Evolutionary conservation across 2,113 vertebrate species (phyloP).

Genomic region (Ceyx cyanopectus): DNA sequence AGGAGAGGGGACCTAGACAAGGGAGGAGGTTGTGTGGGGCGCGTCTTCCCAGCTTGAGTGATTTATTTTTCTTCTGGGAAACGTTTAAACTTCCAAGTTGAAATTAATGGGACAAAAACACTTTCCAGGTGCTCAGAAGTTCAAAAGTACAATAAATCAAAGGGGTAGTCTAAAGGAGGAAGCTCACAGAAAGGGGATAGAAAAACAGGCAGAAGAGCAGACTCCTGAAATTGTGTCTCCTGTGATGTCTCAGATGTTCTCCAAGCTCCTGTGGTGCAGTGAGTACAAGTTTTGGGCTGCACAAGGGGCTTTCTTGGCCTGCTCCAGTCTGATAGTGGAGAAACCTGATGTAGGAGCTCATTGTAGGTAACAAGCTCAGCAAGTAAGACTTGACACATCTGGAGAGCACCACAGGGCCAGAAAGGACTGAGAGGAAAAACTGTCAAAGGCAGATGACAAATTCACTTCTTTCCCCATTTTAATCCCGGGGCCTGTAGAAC

Average conservation of each 20-base stretch:
- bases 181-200: neutral
- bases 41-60: neutral
- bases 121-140: constrained; percentile 60
- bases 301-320: neutral
- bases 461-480: neutral
- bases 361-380: neutral
- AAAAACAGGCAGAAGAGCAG: neutral
- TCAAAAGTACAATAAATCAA: constrained; percentile 44
- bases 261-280: neutral
- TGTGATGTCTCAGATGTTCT: neutral
- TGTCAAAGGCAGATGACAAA: neutral
- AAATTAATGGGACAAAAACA: constrained; percentile 55
- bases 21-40: neutral
- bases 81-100: constrained; percentile 18
- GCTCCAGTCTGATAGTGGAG: neutral
- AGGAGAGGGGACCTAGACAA: neutral
- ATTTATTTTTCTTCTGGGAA: constrained; percentile 57
- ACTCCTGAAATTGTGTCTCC: neutral
- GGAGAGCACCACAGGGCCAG: neutral
- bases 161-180: neutral
- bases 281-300: neutral
- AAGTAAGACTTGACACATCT: neutral
- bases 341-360: neutral
- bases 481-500: neutral
- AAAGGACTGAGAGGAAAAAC: neutral